These are phyloP conservation scores for Caenorhabditis plicata DNA, from an alignment of 2,888 invertebrate species.

Conservation along the genomic window DNA sequence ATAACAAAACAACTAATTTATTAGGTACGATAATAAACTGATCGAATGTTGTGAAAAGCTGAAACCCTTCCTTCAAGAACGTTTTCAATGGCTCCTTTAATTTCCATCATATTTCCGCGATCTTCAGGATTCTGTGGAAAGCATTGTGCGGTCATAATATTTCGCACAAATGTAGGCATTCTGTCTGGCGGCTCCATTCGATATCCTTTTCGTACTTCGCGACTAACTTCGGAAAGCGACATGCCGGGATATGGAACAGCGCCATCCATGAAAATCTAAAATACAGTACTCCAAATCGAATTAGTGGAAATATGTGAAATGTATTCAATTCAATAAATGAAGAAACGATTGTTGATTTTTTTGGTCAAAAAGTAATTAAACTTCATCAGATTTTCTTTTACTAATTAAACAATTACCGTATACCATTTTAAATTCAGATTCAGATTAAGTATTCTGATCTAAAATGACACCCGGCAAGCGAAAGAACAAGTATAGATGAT, in stretches of 20 bases:
- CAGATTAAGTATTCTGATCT: too few species aligned
- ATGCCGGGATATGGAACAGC: conserved; percentile 46
- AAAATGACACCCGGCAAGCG: too few species aligned
- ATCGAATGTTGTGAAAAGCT: conserved; percentile 7
- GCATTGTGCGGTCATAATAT: conserved; percentile 34
- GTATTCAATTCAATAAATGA: neutral
- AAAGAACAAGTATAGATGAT: too few species aligned
- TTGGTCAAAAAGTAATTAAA: too few species aligned
- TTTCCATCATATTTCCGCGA: conserved; percentile 29
- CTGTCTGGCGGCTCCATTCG: conserved; percentile 48
- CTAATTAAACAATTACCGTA: too few species aligned
- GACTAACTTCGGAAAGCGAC: conserved; percentile 40
- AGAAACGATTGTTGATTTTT: too few species aligned
- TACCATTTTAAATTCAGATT: too few species aligned
- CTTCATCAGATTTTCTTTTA: too few species aligned
- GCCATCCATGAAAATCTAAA: conserved; percentile 35
- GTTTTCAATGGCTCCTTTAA: conserved; percentile 18
- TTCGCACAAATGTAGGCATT: conserved; percentile 42
- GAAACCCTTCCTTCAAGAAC: conserved; percentile 20
- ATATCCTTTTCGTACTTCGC: conserved; percentile 31
- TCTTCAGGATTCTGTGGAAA: conserved; percentile 24
- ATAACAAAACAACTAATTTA: too few species aligned
- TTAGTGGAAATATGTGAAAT: too few species aligned
- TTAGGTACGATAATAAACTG: conserved; percentile 7
- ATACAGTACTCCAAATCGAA: too few species aligned